These are phyloP conservation scores for Iguana delicatissima DNA, from an alignment of 2,797 vertebrate species.

Conservation along the genomic window DNA sequence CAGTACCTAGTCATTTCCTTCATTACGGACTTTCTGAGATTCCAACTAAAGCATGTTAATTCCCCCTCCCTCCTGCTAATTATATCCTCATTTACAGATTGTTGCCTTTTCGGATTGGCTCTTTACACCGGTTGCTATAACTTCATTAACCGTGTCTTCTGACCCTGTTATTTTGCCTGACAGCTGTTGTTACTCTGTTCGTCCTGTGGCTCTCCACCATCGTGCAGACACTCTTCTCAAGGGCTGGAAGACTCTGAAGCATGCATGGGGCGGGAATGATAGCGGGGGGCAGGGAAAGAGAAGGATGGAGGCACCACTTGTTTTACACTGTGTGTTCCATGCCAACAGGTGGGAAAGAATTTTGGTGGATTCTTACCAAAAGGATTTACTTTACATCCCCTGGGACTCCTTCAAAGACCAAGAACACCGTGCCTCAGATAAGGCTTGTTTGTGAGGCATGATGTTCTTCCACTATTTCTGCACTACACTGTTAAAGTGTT, in stretches of 20 bases:
- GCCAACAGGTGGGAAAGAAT: too few relatives aligned
- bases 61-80: slow-evolving; percentile 81
- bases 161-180: slow-evolving; percentile 89
- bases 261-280: background rate
- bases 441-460: too few relatives aligned
- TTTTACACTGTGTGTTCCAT: too few relatives aligned
- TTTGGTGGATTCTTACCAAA: too few relatives aligned
- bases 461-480: too few relatives aligned
- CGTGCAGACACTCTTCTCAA: slow-evolving; percentile 80
- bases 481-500: too few relatives aligned
- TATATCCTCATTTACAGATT: slow-evolving; percentile 88
- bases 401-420: too few relatives aligned
- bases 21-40: slow-evolving; percentile 84
- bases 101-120: slow-evolving; percentile 84
- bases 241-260: slow-evolving; percentile 79
- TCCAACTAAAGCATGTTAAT: slow-evolving; percentile 85
- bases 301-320: slow-evolving; percentile 59
- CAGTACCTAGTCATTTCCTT: slow-evolving; percentile 83
- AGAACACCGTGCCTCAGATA: too few relatives aligned
- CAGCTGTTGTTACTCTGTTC: slow-evolving; percentile 81
- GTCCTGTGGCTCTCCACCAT: slow-evolving; percentile 82
- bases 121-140: slow-evolving; percentile 84
- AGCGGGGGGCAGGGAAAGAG: background rate
- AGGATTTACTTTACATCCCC: too few relatives aligned
- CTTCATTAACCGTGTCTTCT: slow-evolving; percentile 87